Conservation (phyloP, 2,113 vertebrate species). For the Tragelaphus buxtoni region DNA sequence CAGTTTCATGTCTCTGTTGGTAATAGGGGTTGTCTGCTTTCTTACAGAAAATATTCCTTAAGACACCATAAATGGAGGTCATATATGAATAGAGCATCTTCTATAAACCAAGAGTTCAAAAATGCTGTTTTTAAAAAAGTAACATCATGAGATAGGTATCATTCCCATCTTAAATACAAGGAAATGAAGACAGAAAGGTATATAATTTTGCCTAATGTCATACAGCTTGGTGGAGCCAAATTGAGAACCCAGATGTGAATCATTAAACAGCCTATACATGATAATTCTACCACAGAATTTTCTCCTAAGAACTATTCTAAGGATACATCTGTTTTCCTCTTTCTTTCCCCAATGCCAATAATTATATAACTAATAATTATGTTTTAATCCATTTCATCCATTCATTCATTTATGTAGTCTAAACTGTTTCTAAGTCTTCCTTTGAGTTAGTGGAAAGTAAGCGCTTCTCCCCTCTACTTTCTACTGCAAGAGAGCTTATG, state of each 20-base stretch:
- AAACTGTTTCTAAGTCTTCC: slow-evolving; percentile 4
- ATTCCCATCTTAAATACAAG: background rate
- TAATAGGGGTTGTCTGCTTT: background rate
- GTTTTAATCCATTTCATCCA: background rate
- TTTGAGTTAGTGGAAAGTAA: background rate
- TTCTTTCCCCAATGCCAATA: slow-evolving; percentile 14
- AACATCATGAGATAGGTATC: background rate
- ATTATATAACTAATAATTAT: slow-evolving; percentile 37
- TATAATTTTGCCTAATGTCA: background rate
- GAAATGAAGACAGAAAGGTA: background rate
- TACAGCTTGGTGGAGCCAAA: background rate
- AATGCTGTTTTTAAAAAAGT: background rate
- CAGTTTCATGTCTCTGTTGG: background rate
- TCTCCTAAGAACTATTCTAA: slow-evolving; percentile 20
- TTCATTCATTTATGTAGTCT: background rate
- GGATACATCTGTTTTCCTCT: slow-evolving; percentile 25
- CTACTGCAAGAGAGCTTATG: background rate
- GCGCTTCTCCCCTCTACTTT: background rate
- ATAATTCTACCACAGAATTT: background rate
- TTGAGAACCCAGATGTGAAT: background rate
- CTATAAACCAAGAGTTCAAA: background rate
- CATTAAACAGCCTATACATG: background rate
- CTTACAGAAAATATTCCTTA: slow-evolving; percentile 3
- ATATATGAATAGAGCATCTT: background rate
- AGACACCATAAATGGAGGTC: background rate